phyloP scores from a whole-genome alignment of 2,888 invertebrate species.

The Hyposoter dolosus region DNA sequence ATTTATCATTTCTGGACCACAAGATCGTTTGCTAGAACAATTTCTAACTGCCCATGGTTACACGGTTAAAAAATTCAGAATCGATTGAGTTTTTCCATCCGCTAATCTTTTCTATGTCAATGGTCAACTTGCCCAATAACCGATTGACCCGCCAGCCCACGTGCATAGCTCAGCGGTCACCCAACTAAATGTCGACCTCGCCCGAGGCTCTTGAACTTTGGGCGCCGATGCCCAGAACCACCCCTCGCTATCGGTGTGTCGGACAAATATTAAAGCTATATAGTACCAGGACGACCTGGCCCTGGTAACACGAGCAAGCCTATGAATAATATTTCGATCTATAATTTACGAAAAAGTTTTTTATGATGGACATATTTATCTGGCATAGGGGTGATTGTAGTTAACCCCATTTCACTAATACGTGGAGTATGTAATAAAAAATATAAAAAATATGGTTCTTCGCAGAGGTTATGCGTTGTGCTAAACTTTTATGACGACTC shows the following conservation, averaged over 20 bases:
- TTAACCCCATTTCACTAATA: constrained; percentile 22
- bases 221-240: neutral
- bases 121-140: neutral
- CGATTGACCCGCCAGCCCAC: neutral
- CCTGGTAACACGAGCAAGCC: neutral
- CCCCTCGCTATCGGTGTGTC: neutral
- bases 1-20: neutral
- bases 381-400: neutral
- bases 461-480: constrained; percentile 9
- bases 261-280: neutral
- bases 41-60: neutral
- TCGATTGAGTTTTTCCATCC: neutral
- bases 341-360: neutral
- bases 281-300: neutral
- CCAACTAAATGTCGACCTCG: neutral
- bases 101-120: no score
- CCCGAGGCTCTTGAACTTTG: neutral
- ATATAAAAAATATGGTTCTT: constrained; percentile 12
- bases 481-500: constrained; percentile 10
- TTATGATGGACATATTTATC: neutral
- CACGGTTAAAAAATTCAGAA: neutral
- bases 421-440: constrained; percentile 1
- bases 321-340: neutral
- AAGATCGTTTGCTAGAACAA: neutral
- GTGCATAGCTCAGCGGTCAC: neutral